A percentile compares a stretch with the other conserved stretches of the same genome.
phyloP scores from a whole-genome alignment of 2,888 invertebrate genomes.

The Melanophora roralis region DNA sequence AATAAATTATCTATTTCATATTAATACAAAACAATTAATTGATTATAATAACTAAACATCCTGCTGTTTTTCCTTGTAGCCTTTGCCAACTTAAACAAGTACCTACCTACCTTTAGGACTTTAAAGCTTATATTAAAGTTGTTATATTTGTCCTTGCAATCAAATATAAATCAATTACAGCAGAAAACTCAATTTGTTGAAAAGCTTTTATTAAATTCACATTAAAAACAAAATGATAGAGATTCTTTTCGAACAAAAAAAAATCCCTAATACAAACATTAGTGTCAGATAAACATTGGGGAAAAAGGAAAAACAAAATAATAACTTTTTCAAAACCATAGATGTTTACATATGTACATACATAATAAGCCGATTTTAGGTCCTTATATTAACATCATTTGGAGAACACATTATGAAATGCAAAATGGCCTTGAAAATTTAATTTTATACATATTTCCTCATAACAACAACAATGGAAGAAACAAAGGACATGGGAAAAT shows the following conservation, averaged over 20 bases:
- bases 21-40: too few relatives aligned
- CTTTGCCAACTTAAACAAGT: background rate
- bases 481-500: background rate
- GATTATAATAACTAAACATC: too few relatives aligned
- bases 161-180: background rate
- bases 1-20: too few relatives aligned
- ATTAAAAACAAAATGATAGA: background rate
- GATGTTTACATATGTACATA: background rate
- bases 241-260: background rate
- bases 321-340: too few relatives aligned
- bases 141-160: background rate
- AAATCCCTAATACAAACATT: too few relatives aligned
- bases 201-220: background rate
- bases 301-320: too few relatives aligned
- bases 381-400: background rate
- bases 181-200: background rate
- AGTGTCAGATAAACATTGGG: too few relatives aligned
- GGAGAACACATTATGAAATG: background rate
- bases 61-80: too few relatives aligned
- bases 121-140: background rate
- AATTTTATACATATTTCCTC: background rate
- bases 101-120: background rate
- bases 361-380: background rate
- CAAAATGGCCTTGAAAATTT: conserved; percentile 12
- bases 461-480: background rate